Percentiles rank a stretch among this genome's conserved stretches.
Evolutionary conservation across 2,888 invertebrate species (phyloP).

Genomic region (Alentia gelatinosa): DNA sequence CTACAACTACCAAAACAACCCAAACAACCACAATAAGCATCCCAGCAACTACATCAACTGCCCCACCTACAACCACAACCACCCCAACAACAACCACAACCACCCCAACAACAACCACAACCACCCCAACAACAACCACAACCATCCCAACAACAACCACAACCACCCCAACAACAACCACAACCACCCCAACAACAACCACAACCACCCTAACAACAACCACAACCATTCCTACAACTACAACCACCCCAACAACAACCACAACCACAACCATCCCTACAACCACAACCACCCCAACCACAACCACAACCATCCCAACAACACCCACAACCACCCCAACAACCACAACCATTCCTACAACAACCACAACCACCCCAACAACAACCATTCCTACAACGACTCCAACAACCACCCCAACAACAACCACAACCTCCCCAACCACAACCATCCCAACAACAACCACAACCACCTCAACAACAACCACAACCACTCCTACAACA

Average conservation of each 20-base stretch:
- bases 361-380: slow-evolving; percentile 36
- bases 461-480: not conserved
- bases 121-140: not conserved
- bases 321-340: not conserved
- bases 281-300: not conserved
- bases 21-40: not conserved
- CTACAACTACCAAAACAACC: not conserved
- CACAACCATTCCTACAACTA: not conserved
- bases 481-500: not conserved
- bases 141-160: not conserved
- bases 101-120: not conserved
- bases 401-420: not conserved
- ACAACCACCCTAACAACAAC: not conserved
- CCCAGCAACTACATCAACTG: not conserved
- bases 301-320: slow-evolving; percentile 9
- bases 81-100: not conserved
- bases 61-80: not conserved
- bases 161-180: not conserved
- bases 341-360: slow-evolving; percentile 11
- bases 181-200: not conserved
- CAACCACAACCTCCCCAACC: not conserved
- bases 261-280: not conserved
- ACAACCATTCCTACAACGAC: slow-evolving; percentile 42
- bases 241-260: not conserved
- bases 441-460: slow-evolving; percentile 36